A percentile compares a stretch with the other conserved stretches of the same genome.
Conservation (phyloP, 2,113 vertebrate genomes). For the Phalacrocorax brasilianus region DNA sequence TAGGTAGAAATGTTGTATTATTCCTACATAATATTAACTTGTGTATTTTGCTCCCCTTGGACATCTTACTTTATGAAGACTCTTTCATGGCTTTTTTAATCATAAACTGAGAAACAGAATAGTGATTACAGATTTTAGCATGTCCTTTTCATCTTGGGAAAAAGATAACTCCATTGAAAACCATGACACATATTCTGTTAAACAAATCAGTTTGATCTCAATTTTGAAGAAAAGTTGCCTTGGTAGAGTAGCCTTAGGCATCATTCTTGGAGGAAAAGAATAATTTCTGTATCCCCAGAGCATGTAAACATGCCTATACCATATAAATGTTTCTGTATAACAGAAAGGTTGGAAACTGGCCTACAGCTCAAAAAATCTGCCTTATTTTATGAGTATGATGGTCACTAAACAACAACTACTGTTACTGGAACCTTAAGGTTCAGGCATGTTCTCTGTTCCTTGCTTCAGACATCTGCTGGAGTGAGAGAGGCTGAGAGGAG, state of each 20-base stretch:
- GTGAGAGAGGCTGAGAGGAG: background rate
- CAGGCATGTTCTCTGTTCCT: background rate
- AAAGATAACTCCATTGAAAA: background rate
- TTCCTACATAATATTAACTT: background rate
- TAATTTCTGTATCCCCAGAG: background rate
- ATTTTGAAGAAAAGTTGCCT: background rate
- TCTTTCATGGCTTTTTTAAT: background rate
- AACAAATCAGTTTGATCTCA: background rate
- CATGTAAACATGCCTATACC: background rate
- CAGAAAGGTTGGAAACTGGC: background rate
- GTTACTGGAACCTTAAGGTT: background rate
- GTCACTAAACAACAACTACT: background rate
- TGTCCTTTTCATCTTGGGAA: background rate
- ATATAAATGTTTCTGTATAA: background rate
- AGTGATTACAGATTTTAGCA: background rate
- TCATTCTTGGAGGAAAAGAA: background rate
- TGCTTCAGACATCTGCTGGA: background rate
- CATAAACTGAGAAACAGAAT: background rate
- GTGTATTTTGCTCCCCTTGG: background rate
- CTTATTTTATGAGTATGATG: background rate
- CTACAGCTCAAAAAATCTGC: background rate
- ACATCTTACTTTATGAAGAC: background rate
- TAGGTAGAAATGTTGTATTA: background rate
- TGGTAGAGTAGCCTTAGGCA: background rate
- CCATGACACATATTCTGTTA: background rate